Percentiles rank a stretch among this genome's conserved stretches.
Conservation (phyloP, 2,797 vertebrate species). For the Poeciliopsis paucimaculata region DNA sequence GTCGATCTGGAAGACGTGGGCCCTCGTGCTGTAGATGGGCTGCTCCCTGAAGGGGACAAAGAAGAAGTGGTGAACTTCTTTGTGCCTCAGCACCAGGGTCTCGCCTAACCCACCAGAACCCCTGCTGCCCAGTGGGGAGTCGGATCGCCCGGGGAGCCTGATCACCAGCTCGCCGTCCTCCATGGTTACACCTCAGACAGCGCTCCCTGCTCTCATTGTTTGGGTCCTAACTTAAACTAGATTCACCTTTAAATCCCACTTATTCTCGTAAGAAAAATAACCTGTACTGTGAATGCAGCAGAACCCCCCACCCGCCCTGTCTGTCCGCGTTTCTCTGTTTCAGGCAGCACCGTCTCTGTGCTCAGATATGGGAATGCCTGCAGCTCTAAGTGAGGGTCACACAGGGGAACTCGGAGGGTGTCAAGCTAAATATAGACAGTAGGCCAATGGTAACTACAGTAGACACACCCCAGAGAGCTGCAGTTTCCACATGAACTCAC, state of each 20-base stretch:
- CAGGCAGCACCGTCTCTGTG: conserved; percentile 57
- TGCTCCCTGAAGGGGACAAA: conserved; percentile 91
- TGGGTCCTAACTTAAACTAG: conserved; percentile 10
- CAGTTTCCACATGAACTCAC: conserved; percentile 47
- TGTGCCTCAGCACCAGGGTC: conserved; percentile 74
- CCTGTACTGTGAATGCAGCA: conserved; percentile 16
- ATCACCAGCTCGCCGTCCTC: conserved; percentile 77
- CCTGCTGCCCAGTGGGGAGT: conserved; percentile 53
- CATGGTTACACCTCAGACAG: conserved; percentile 66
- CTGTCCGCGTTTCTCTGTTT: conserved; percentile 40
- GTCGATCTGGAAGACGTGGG: conserved; percentile 99
- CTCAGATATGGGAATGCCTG: conserved; percentile 83
- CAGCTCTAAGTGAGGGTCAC: conserved; percentile 74
- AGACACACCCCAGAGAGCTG: conserved; percentile 69
- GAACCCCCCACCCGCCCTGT: conserved; percentile 32
- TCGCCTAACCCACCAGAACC: conserved; percentile 67
- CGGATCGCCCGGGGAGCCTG: conserved; percentile 77
- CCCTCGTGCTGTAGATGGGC: conserved; percentile 98
- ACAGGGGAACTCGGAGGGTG: conserved; percentile 62
- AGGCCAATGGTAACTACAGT: conserved; percentile 73
- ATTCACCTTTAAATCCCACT: conserved; percentile 13
- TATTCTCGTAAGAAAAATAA: conserved; percentile 11
- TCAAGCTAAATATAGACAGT: conserved; percentile 81
- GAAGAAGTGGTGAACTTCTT: conserved; percentile 83
- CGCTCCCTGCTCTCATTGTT: conserved; percentile 24